Evolutionary conservation across 1,140 invertebrate species (phyloP), one percentile per base, ranked within the genome.

Genomic region (Scaptomyza montana): DNA sequence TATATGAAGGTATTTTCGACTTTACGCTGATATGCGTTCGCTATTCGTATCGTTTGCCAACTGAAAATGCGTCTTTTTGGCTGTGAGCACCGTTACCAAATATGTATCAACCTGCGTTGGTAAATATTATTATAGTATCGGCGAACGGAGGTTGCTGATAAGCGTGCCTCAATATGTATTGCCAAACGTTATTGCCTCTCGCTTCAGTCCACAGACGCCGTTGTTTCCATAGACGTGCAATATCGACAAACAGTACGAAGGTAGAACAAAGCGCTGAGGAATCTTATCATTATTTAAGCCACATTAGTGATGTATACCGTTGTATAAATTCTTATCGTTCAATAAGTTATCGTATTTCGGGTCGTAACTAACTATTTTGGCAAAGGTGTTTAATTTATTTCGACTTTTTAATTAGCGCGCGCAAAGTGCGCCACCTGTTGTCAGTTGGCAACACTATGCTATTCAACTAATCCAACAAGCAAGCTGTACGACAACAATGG

Each of bases 31-130:
- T 73, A 74, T 87, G 78, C 72, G 84, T 78, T 87, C 78, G 84
- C 72, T 82, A 49, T 87, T 87, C 82, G 82, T 82, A 78, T 87
- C 82, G 82, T 87, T 87, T 78, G 76, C 56, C 64, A 73, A 87
- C 84, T 87, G 76, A 86, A 78, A 53, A 51, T 66, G 45, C 19
- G 55, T 71, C 72, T 56, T 66, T 61, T 70, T 66, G 66, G 66
- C 56, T 49, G 49, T 33, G 66, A 47, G 13, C 41, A 13, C 30
- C 54, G 69, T 74, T 73, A 80, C 62, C 76, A 76, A 76, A 89
- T 86, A 67, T 63, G 47, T 75, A 80, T 72, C 78, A 72, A 30
- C 59, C 36, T 57, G 60, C 25, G 73, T 73, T 60, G 30, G 72
- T 69, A 70, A 70, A 64, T 56, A 64, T 53, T 73, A 64, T 73